Base-by-base conservation (phyloP, 2,113 vertebrate species). In the Phyllostomus hastatus region DNA sequence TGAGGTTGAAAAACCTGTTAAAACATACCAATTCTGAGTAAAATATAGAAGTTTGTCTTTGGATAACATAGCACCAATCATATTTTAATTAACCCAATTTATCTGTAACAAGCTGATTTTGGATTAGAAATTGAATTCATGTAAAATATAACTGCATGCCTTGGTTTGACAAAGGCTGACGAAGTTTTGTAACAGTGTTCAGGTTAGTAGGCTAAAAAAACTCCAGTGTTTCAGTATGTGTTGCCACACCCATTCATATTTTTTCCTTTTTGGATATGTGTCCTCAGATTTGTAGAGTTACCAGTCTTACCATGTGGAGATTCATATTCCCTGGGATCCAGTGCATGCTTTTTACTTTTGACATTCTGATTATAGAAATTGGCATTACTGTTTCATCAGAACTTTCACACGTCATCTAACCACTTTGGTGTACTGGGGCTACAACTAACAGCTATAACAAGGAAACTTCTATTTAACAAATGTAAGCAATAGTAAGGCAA, bases 31-130 rank as follows among this genome's bases (percentile, higher is more conserved):
- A n/a, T 89, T 19, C 54, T 79, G 22, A 82, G 43, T 78, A 89
- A 95, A 96, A 97, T 81, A 41, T 50, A 41, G 15, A 61, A 46
- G 35, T 76, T 91, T 69, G 50, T 61, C 46, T 86, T 94, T 90
- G 61, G 85, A 41, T 76, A 69, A 35, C 33, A 70, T 78, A 94
- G 50, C 43, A 14, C 17, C n/a, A 78, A 0, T 95, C 59, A 72
- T 84, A 82, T 67, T 95, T 90, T 88, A 64, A 69, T 91, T 81
- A 66, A 66, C 24, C 16, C 20, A 22, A 50, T 24, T 91, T 89
- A 41, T 66, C 6, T 89, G 80, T 10, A 80, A 54, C 20, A 73
- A 66, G 24, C 1, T 59, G 38, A 52, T 93, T 90, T 94, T 91
- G 80, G 38, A 83, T 73, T 59, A 76, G 66, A 84, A 84, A 78